Evolutionary conservation across 1,140 invertebrate species (phyloP).

Genomic region (Berghia stephanieae): DNA sequence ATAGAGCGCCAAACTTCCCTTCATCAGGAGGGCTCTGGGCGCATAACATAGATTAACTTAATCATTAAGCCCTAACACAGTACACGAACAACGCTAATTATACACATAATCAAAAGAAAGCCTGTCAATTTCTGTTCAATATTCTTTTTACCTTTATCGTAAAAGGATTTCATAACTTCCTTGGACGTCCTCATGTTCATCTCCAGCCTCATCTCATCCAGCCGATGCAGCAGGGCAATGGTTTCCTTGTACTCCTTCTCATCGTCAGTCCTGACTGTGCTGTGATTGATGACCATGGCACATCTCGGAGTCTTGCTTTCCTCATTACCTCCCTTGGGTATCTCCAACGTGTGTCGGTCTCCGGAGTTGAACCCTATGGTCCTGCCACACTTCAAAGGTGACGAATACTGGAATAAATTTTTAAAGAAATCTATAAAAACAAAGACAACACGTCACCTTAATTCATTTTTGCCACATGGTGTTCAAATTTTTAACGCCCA

Average conservation of each 20-base stretch:
- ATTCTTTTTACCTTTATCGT: constrained; percentile 41
- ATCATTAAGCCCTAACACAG: too few species aligned
- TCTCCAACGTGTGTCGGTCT: constrained; percentile 71
- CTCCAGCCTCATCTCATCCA: constrained; percentile 38
- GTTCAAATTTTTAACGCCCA: too few species aligned
- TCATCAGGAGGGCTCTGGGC: too few species aligned
- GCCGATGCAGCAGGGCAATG: constrained; percentile 32
- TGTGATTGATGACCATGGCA: constrained; percentile 65
- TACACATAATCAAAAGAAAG: too few species aligned
- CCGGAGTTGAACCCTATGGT: constrained; percentile 73
- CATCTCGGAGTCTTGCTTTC: constrained; percentile 72
- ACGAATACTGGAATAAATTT: constrained; percentile 43
- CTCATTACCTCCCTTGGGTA: constrained; percentile 47
- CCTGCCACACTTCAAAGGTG: constrained; percentile 71
- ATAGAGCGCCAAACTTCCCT: too few species aligned
- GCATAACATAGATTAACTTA: too few species aligned
- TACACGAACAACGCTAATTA: too few species aligned
- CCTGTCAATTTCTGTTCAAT: too few species aligned
- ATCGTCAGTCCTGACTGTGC: constrained; percentile 35
- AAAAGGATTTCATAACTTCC: constrained; percentile 39
- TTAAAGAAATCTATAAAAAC: background rate
- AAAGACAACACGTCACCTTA: too few species aligned
- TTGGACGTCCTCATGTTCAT: constrained; percentile 13
- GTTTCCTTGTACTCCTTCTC: constrained; percentile 39
- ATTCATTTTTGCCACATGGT: too few species aligned